Evolutionary conservation across 2,797 vertebrate species (phyloP), one percentile per base, ranked within the genome.

Genomic region (Diplodus puntazzo): DNA sequence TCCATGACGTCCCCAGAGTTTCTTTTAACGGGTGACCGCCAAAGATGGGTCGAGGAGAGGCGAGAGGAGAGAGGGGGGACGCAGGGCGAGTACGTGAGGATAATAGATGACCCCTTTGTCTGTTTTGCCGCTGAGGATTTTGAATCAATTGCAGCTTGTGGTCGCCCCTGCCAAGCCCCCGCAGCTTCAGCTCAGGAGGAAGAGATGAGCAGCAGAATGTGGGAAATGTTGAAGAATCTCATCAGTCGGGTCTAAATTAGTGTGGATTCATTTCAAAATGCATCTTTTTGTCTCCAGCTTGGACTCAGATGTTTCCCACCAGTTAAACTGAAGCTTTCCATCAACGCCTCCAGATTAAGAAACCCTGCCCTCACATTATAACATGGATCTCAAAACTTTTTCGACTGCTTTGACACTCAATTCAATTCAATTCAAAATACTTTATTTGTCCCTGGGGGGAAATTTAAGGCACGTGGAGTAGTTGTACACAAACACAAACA

Each of bases 81-180:
- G 48, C n/a, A 0, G 61, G 78, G 79, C 16, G 79, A 76, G 71
- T 69, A 73, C 52, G 59, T 5, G 52, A 75, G 87, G 91, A 90
- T 91, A 92, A 92, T 89, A 85, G 89, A 89, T 89, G 86, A 92
- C 88, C 89, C 78, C 48, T 89, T 89, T 88, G 91, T 90, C 88
- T 86, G 81, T 86, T 84, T 89, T 72, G 65, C 69, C 55, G 21
- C 88, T 69, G 49, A 91, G 88, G 90, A 88, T 87, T 90, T 84
- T 81, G 64, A 90, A 91, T 92, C 89, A 88, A 89, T 92, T 91
- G 86, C 75, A 69, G 77, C 79, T 75, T 39, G 73, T 67, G 75
- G 34, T 34, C 81, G 63, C 46, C 49, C 20, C 59, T 45, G 43
- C 69, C 79, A 75, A 52, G 64, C 73, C 73, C 34, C 52, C n/a